phyloP scores from a whole-genome alignment of 2,113 vertebrate species.

The Sporophila hypoxantha region DNA sequence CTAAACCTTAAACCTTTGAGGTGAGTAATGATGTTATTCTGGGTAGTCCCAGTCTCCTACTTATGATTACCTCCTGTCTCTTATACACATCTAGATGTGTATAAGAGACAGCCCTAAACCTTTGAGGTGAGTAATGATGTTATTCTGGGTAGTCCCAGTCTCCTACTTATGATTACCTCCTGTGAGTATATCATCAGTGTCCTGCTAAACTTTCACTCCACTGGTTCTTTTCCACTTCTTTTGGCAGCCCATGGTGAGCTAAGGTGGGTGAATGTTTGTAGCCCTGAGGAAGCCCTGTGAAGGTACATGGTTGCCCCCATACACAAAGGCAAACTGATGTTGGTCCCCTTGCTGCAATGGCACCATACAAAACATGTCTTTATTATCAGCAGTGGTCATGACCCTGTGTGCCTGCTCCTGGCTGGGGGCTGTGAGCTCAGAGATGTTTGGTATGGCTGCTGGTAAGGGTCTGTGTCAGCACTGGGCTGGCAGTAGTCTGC shows the following conservation, averaged over 20 bases:
- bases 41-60: neutral
- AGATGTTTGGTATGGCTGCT: neutral
- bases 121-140: neutral
- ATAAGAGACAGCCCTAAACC: too few relatives aligned
- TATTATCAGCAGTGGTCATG: neutral
- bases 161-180: neutral
- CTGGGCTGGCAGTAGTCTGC: rapidly evolving
- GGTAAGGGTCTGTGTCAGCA: neutral
- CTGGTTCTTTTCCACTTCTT: neutral
- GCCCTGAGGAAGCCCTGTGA: neutral
- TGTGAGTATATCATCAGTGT: neutral
- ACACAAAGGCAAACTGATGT: neutral
- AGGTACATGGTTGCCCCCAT: neutral
- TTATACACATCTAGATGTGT: too few relatives aligned
- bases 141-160: neutral
- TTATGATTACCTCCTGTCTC: neutral
- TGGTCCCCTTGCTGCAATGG: neutral
- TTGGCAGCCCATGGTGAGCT: neutral
- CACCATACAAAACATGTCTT: neutral
- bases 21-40: neutral
- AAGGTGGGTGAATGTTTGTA: too few relatives aligned
- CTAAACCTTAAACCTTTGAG: rapidly evolving
- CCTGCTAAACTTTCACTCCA: neutral
- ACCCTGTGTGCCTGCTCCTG: neutral
- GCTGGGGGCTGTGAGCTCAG: neutral